Base-by-base conservation (phyloP, 2,113 vertebrate genomes). In the Leptodactylus fuscus region DNA sequence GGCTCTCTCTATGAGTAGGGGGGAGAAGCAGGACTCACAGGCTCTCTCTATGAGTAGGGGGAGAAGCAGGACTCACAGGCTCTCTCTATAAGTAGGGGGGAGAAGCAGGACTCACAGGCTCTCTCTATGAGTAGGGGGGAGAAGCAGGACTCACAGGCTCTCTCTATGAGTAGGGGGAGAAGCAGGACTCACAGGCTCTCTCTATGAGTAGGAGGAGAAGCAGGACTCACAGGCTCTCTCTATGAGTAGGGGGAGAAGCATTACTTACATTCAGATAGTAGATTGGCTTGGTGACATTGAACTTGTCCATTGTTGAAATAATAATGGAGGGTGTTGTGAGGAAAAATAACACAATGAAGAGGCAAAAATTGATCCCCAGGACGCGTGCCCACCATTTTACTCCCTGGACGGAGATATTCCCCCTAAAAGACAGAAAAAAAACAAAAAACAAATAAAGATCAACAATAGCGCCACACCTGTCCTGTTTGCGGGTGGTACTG, bases 261-360 rank as follows among this genome's bases (percentile, higher is more conserved):
- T 22, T 51, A 91, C 98, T 96, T 91, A 98, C 98, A 24, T 99
- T 98, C 71, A 99, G 94, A 41, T 95, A 94, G 5, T 93, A 83
- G 92, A 99, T 97, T 70, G 98, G 97, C 87, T 93, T 96, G 20
- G 97, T 99, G 91, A 99, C 96, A 3, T 97, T 97, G 92, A 98
- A 97, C 90, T 96, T 97, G 92, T 99, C 97, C 16, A 99, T 95
- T 87, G 96, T 98, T 87, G 88, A 95, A 86, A 99, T 95, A 83
- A 99, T 95, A 90, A 99, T 98, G 62, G 97, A 93, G 74, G 98
- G 98, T 2, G 97, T 99, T 1, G 97, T 99, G 90, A 99, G 94
- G 90, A 99, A 98, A 89, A 98, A 97, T 22, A 99, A 94, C 74
- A 95, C 92, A 90, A 97, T 7, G 86, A 96, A 97, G 78, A 99